These are phyloP conservation scores for Chrysemys picta DNA, from an alignment of 2,113 vertebrate genomes.

Conservation along the genomic window DNA sequence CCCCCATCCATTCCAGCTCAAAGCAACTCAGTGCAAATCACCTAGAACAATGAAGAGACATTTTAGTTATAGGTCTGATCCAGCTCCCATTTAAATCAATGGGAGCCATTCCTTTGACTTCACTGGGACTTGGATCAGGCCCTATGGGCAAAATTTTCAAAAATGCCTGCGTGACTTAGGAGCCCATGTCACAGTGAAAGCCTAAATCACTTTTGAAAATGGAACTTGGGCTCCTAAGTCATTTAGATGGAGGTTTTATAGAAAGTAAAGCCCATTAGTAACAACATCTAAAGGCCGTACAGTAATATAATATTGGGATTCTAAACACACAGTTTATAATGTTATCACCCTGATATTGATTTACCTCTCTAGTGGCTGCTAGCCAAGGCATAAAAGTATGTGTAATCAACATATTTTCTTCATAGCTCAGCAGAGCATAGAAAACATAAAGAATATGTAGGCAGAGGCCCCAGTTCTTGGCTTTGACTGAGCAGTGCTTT, in stretches of 20 bases:
- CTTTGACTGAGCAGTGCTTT: conserved; percentile 58
- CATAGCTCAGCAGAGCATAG: conserved; percentile 55
- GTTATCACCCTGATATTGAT: conserved; percentile 50
- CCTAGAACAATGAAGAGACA: background rate
- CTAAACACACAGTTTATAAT: conserved; percentile 42
- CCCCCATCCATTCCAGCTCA: background rate
- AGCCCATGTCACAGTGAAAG: background rate
- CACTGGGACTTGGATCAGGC: background rate
- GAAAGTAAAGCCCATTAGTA: background rate
- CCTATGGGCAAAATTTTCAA: background rate
- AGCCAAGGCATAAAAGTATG: conserved; percentile 63
- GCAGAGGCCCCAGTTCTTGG: conserved; percentile 41
- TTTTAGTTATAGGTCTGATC: background rate
- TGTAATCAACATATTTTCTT: conserved; percentile 66
- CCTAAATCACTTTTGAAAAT: background rate
- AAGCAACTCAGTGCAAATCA: background rate
- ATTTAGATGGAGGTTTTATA: background rate
- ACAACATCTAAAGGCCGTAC: background rate
- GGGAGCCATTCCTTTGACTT: background rate
- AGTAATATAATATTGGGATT: background rate
- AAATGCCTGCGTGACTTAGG: background rate
- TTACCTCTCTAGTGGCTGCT: conserved; percentile 51
- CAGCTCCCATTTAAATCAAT: rapidly evolving
- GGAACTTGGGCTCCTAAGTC: background rate
- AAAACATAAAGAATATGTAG: conserved; percentile 67